Evolutionary conservation across 2,113 vertebrate genomes (phyloP).

Genomic region (Coracopsis vasa): DNA sequence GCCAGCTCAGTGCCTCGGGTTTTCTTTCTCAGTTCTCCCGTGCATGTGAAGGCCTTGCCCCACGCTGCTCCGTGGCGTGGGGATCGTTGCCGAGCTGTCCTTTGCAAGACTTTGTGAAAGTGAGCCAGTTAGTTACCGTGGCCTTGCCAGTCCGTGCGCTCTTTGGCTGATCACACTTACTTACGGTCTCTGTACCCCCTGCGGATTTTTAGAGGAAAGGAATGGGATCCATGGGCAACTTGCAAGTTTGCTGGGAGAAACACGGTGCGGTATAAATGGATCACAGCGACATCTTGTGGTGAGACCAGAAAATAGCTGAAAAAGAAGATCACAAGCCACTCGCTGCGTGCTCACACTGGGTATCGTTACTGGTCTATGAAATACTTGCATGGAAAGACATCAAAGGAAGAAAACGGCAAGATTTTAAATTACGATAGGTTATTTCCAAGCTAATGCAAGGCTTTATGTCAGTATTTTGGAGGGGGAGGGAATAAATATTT

Average conservation of each 20-base stretch:
- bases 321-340: rapidly evolving
- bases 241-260: background rate
- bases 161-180: background rate
- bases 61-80: rapidly evolving
- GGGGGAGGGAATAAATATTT: rapidly evolving
- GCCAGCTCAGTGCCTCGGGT: background rate
- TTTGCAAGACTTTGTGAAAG: background rate
- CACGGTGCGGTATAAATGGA: background rate
- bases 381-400: too few relatives aligned
- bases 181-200: rapidly evolving
- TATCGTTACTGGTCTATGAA: too few relatives aligned
- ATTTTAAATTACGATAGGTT: too few relatives aligned
- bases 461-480: background rate
- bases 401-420: background rate
- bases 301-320: background rate
- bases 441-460: rapidly evolving
- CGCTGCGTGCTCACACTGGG: rapidly evolving
- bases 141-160: background rate
- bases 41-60: rapidly evolving
- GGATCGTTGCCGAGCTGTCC: background rate
- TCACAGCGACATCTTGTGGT: slow-evolving; percentile 29
- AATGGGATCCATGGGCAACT: too few relatives aligned
- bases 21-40: background rate
- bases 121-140: too few relatives aligned
- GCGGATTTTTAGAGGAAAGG: background rate